Evolutionary conservation across 2,797 vertebrate species (phyloP).

Genomic region (Pangasius krempfi): DNA sequence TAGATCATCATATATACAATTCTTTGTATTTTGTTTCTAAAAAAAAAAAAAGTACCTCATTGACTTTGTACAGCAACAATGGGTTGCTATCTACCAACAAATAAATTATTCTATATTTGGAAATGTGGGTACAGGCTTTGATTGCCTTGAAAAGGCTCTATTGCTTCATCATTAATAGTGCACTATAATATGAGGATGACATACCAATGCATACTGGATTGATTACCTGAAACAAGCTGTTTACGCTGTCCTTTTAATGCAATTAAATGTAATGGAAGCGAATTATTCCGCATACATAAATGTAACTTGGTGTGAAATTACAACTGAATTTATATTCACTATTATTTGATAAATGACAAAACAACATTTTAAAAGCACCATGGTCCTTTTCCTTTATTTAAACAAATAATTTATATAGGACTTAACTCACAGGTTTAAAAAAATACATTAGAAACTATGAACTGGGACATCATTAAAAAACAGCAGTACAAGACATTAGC

Average conservation of each 20-base stretch:
- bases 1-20: constrained; percentile 51
- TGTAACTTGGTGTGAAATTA: neutral
- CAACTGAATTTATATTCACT: neutral
- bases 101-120: constrained; percentile 77
- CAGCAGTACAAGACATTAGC: neutral
- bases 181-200: neutral
- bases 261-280: neutral
- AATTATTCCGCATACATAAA: neutral
- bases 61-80: constrained; percentile 74
- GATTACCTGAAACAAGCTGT: neutral
- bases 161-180: neutral
- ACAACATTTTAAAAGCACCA: constrained; percentile 5
- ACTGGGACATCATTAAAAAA: neutral
- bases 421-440: neutral
- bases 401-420: constrained; percentile 20
- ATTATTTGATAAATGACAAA: constrained; percentile 3
- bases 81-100: constrained; percentile 67
- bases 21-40: constrained; percentile 56
- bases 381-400: constrained; percentile 21
- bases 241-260: neutral
- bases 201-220: neutral
- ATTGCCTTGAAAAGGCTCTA: neutral
- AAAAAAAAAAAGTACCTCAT: constrained; percentile 60
- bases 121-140: neutral
- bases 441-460: neutral